Percentiles rank a stretch among this genome's conserved stretches.
Conservation (phyloP, 2,888 invertebrate species). For the Idaea straminata region DNA sequence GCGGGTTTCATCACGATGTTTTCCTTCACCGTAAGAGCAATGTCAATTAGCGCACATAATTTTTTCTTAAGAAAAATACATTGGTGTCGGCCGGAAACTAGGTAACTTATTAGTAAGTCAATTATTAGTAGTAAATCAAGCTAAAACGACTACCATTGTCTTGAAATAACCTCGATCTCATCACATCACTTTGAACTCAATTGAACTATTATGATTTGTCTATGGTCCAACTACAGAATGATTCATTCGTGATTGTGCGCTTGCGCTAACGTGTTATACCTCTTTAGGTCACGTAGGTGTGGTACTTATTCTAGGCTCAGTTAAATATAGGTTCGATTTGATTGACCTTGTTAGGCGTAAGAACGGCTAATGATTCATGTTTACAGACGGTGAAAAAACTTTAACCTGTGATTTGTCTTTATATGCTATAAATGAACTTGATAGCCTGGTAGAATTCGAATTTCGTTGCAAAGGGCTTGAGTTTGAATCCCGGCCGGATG, state of each 20-base stretch:
- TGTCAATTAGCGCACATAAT: too few species aligned
- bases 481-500: too few species aligned
- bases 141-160: not conserved
- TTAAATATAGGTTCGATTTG: not conserved
- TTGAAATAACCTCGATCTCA: not conserved
- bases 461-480: too few species aligned
- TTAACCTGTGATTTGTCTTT: not conserved
- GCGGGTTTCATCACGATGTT: too few species aligned
- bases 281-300: not conserved
- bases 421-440: too few species aligned
- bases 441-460: too few species aligned
- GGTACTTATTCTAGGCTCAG: not conserved
- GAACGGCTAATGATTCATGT: not conserved
- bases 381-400: not conserved
- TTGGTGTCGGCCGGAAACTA: too few species aligned
- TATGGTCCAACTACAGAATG: not conserved
- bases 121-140: not conserved
- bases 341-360: not conserved
- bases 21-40: too few species aligned
- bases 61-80: too few species aligned
- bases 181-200: not conserved
- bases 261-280: not conserved
- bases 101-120: not conserved
- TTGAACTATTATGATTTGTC: not conserved
- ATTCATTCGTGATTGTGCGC: not conserved